Evolutionary conservation across 2,888 invertebrate genomes (phyloP).

Genomic region (Drosophila heteroneura): DNA sequence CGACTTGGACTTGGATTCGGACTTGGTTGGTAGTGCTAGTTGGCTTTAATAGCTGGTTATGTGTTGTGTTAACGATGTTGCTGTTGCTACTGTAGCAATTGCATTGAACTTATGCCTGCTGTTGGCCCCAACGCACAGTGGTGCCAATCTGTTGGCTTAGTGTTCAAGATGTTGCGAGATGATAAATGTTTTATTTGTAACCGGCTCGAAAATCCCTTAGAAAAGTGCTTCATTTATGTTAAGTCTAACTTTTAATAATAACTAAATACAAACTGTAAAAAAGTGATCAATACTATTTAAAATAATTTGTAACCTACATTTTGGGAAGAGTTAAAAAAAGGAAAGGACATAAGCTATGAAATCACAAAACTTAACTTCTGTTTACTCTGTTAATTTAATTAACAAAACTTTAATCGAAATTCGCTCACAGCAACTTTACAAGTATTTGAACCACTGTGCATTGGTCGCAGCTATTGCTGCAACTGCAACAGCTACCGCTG

Average conservation of each 20-base stretch:
- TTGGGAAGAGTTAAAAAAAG: neutral
- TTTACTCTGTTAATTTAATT: neutral
- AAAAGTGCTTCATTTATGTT: neutral
- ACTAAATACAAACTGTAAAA: neutral
- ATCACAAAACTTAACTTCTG: neutral
- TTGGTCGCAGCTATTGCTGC: conserved; percentile 19
- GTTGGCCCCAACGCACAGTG: conserved; percentile 49
- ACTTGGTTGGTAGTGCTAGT: conserved; percentile 36
- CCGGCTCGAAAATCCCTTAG: neutral
- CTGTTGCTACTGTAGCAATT: conserved; percentile 65
- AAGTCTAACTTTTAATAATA: neutral
- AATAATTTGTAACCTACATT: neutral
- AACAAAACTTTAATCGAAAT: neutral
- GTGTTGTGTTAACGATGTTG: conserved; percentile 76
- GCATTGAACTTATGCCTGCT: conserved; percentile 66
- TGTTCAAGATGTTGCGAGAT: neutral
- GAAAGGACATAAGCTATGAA: neutral
- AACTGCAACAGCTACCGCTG: conserved; percentile 52
- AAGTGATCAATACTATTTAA: neutral
- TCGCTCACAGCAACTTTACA: neutral
- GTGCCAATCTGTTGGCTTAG: neutral
- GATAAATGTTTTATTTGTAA: neutral
- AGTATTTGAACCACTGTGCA: conserved; percentile 31
- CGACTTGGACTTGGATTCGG: conserved; percentile 26
- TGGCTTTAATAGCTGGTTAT: conserved; percentile 76